Conservation (phyloP, 2,888 invertebrate species). For the Macaria liturata region DNA sequence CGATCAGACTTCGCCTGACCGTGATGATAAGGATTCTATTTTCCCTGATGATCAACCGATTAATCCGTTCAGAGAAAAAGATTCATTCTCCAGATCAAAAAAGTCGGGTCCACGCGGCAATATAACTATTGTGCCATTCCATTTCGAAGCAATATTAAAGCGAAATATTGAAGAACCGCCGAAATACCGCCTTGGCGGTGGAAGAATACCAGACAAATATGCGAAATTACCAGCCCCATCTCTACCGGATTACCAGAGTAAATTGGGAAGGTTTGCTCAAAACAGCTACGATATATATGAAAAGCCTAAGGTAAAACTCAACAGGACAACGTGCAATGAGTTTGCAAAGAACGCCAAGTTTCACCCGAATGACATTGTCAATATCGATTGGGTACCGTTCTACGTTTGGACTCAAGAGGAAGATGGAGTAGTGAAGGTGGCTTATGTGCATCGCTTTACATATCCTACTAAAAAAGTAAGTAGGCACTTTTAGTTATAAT, state of each 20-base stretch:
- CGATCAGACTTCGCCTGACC: no score
- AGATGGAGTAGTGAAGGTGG: slow-evolving; percentile 12
- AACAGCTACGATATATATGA: not conserved
- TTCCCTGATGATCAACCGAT: no score
- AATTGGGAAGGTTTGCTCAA: slow-evolving; percentile 18
- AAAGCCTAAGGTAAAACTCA: slow-evolving; percentile 13
- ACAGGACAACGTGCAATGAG: slow-evolving; percentile 62
- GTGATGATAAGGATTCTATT: no score
- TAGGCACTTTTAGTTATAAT: not conserved
- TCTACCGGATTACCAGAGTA: not conserved
- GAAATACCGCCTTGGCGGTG: slow-evolving; percentile 6
- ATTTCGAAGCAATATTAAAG: slow-evolving; percentile 24
- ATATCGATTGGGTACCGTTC: slow-evolving; percentile 63
- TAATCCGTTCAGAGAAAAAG: no score
- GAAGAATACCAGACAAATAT: not conserved
- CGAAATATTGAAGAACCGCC: slow-evolving; percentile 11
- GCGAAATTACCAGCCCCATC: not conserved
- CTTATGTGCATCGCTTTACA: slow-evolving; percentile 47
- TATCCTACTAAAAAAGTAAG: slow-evolving; percentile 59
- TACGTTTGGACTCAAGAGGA: slow-evolving; percentile 53
- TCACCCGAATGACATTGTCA: slow-evolving; percentile 56
- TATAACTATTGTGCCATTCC: not conserved
- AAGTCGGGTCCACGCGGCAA: no score
- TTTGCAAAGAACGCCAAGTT: slow-evolving; percentile 51
- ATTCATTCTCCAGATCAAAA: no score